phyloP scores from a whole-genome alignment of 2,797 vertebrate genomes.

The Anguilla obscura region DNA sequence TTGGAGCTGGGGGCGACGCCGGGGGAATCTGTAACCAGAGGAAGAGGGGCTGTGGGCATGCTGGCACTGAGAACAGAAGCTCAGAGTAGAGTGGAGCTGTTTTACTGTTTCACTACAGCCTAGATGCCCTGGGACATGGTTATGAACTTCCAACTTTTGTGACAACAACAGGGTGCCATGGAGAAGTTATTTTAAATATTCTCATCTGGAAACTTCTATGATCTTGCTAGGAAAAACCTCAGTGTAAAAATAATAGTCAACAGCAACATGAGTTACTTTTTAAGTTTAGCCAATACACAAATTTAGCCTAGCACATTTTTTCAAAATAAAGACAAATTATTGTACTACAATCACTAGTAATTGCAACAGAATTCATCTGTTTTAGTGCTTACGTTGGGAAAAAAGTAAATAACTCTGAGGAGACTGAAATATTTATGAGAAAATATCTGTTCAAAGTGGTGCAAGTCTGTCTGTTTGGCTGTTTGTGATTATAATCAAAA shows the following conservation, averaged over 20 bases:
- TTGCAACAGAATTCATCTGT: neutral
- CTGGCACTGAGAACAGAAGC: conserved; percentile 37
- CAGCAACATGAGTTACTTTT: neutral
- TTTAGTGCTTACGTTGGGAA: neutral
- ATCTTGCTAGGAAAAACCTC: neutral
- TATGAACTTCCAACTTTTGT: neutral
- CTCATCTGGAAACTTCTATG: neutral
- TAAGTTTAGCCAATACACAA: neutral
- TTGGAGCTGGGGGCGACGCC: conserved; percentile 93
- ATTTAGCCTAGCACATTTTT: neutral
- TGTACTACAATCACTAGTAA: neutral
- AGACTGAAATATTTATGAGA: neutral
- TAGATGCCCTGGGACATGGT: neutral
- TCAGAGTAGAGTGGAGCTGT: conserved; percentile 32
- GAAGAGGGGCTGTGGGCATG: neutral
- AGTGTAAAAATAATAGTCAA: neutral
- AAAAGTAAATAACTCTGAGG: neutral
- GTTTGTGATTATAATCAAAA: neutral
- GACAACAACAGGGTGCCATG: neutral
- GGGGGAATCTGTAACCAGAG: conserved; percentile 81
- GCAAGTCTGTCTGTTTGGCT: neutral
- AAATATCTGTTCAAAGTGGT: neutral
- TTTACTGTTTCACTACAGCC: conserved; percentile 24
- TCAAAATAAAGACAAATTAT: neutral
- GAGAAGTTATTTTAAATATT: neutral